Conservation (phyloP, 2,113 vertebrate species). For the Barbus barbus region DNA sequence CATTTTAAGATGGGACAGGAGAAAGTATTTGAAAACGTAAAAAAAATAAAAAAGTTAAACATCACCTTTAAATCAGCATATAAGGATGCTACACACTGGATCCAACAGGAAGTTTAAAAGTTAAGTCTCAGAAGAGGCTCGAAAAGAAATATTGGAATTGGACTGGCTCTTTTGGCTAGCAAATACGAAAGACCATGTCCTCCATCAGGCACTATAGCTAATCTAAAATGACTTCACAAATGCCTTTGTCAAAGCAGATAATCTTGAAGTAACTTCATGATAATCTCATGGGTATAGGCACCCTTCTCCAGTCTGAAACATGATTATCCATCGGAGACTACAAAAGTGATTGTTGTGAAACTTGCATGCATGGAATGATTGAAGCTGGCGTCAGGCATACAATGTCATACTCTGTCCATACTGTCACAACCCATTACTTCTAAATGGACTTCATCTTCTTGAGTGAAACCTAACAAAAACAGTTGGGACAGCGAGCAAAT, state of each 20-base stretch:
- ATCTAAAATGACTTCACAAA: constrained; percentile 49
- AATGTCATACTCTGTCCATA: constrained; percentile 58
- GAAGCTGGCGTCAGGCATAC: constrained; percentile 51
- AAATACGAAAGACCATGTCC: constrained; percentile 15
- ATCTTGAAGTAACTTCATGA: constrained; percentile 39
- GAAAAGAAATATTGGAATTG: background rate
- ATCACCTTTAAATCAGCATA: background rate
- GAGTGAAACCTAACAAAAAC: constrained; percentile 58
- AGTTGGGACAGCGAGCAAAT: constrained; percentile 58
- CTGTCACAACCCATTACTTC: constrained; percentile 58
- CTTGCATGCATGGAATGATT: constrained; percentile 45
- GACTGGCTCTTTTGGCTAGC: background rate
- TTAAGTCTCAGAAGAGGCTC: background rate
- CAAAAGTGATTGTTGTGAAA: constrained; percentile 42
- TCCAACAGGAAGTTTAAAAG: background rate
- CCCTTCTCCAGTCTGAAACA: constrained; percentile 35
- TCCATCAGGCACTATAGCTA: constrained; percentile 14
- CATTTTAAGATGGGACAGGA: no score
- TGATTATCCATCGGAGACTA: constrained; percentile 45
- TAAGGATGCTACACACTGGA: no score
- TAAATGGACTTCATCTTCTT: constrained; percentile 56
- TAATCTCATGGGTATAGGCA: constrained; percentile 33
- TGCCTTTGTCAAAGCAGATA: constrained; percentile 51
- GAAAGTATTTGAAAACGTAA: background rate
- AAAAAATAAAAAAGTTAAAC: background rate